Evolutionary conservation across 1,140 invertebrate genomes (phyloP).

Genomic region (Cheumatopsyche charites): DNA sequence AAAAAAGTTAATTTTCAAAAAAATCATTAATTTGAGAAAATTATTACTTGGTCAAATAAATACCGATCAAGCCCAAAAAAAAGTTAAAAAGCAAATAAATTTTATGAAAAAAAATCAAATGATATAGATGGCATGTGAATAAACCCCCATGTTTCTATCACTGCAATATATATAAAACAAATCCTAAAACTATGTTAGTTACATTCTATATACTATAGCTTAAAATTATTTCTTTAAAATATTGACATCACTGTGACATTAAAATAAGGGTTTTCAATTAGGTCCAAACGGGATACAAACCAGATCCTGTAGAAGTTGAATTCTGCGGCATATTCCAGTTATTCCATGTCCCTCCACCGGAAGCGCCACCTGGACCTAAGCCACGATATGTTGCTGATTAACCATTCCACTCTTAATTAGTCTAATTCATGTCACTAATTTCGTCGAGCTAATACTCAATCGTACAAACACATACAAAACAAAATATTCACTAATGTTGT

Average conservation of each 20-base stretch:
- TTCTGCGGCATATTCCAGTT: conserved; percentile 62
- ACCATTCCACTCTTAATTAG: conserved; percentile 4
- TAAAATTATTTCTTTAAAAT: background rate
- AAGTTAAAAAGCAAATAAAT: too few relatives aligned
- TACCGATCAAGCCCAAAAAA: too few relatives aligned
- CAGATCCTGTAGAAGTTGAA: conserved; percentile 60
- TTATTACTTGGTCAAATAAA: too few relatives aligned
- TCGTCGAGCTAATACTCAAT: background rate
- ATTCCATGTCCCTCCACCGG: conserved; percentile 60
- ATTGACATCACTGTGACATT: background rate
- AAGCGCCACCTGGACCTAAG: conserved; percentile 57
- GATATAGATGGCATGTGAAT: too few relatives aligned
- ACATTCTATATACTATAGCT: too few relatives aligned
- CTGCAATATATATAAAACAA: too few relatives aligned
- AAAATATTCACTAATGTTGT: too few relatives aligned
- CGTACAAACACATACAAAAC: background rate
- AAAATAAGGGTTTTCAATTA: conserved; percentile 2
- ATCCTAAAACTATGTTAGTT: too few relatives aligned
- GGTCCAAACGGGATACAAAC: conserved; percentile 50
- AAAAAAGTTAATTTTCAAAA: too few relatives aligned
- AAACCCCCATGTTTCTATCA: too few relatives aligned
- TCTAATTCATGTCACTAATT: conserved; percentile 17
- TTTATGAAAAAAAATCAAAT: too few relatives aligned
- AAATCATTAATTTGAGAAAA: too few relatives aligned
- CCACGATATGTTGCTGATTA: conserved; percentile 35